phyloP scores from a whole-genome alignment of 2,888 invertebrate species.

The Cylindroiulus punctatus region DNA sequence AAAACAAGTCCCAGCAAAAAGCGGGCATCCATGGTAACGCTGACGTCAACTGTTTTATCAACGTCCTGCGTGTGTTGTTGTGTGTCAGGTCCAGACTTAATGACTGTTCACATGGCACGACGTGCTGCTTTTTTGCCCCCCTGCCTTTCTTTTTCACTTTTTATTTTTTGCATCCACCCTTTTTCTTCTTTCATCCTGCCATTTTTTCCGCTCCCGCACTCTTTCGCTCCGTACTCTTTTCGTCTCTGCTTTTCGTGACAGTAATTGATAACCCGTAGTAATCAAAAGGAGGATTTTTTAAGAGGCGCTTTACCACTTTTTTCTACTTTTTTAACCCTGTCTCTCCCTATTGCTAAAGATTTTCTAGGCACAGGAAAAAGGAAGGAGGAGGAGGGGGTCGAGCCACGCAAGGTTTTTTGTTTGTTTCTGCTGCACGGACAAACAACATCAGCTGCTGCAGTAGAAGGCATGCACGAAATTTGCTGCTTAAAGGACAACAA shows the following conservation, averaged over 20 bases:
- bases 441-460: constrained; percentile 1
- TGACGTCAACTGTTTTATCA: constrained; percentile 50
- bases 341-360: not conserved
- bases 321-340: constrained; percentile 49
- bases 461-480: not conserved
- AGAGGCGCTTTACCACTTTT: constrained; percentile 49
- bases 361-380: constrained; percentile 22
- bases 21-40: constrained; percentile 53
- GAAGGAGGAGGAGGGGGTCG: constrained; percentile 50
- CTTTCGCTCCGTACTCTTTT: constrained; percentile 50
- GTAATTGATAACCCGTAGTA: constrained; percentile 56
- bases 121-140: constrained; percentile 27
- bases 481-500: not conserved
- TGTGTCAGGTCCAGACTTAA: constrained; percentile 50
- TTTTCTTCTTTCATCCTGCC: constrained; percentile 50
- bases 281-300: constrained; percentile 53
- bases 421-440: constrained; percentile 41
- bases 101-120: constrained; percentile 49
- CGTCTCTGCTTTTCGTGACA: constrained; percentile 53
- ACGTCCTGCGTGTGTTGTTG: constrained; percentile 42
- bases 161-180: not conserved
- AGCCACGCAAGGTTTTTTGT: not conserved
- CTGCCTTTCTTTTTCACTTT: not conserved
- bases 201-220: constrained; percentile 44
- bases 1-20: constrained; percentile 46